A percentile compares a stretch with the other conserved stretches of the same genome.
Conservation (phyloP, 2,797 vertebrate genomes). For the Bryconaethiops microstoma region DNA sequence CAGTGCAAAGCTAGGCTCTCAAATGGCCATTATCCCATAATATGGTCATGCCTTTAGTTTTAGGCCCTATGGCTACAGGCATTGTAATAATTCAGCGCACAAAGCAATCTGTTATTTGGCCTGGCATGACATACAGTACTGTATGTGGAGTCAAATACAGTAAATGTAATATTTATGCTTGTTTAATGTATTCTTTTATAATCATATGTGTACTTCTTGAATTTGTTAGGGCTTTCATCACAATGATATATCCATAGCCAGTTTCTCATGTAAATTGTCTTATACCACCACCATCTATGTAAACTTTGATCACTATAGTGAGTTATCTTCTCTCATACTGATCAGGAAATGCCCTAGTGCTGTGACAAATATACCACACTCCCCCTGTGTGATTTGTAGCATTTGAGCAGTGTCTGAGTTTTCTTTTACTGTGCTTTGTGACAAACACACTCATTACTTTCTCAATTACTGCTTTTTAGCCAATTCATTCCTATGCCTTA, state of each 20-base stretch:
- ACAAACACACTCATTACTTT: slow-evolving; percentile 19
- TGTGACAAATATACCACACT: slow-evolving; percentile 17
- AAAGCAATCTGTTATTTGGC: neutral
- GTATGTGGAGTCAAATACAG: neutral
- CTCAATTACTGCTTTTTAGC: neutral
- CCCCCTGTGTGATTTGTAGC: neutral
- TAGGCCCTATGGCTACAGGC: neutral
- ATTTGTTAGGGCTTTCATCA: slow-evolving; percentile 10
- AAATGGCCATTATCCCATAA: neutral
- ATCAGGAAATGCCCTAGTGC: slow-evolving; percentile 20
- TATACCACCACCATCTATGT: slow-evolving; percentile 2
- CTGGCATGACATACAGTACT: neutral
- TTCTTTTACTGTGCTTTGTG: slow-evolving; percentile 19
- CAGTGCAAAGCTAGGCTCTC: slow-evolving; percentile 12
- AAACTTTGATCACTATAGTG: slow-evolving; percentile 23
- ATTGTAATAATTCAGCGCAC: neutral
- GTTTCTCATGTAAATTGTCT: neutral
- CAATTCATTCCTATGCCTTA: slow-evolving; percentile 19
- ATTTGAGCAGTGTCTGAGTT: slow-evolving; percentile 24
- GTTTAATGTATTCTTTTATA: neutral
- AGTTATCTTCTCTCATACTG: slow-evolving; percentile 16
- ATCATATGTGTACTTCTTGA: neutral
- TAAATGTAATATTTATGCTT: neutral
- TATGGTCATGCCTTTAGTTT: neutral
- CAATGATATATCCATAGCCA: neutral